phyloP scores from a whole-genome alignment of 2,797 vertebrate species.

The Semotilus atromaculatus region DNA sequence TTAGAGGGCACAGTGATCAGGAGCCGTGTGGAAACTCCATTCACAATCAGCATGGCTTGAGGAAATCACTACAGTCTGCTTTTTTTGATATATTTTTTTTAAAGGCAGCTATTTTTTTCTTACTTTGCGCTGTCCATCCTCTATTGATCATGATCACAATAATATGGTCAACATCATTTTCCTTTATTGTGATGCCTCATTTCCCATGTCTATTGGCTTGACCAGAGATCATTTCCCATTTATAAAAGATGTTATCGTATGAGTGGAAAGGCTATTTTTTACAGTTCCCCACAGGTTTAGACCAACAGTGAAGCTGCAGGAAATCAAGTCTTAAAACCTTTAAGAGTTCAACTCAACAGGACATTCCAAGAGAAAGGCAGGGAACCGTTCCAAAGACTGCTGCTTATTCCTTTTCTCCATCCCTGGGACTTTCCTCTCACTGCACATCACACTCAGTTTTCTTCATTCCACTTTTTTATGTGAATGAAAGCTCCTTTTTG shows the following conservation, averaged over 20 bases:
- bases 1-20: background rate
- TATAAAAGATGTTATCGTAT: conserved; percentile 32
- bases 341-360: conserved; percentile 19
- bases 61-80: background rate
- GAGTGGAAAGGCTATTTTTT: conserved; percentile 27
- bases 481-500: background rate
- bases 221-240: conserved; percentile 6
- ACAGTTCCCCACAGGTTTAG: conserved; percentile 15
- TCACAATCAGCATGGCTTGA: conserved; percentile 6
- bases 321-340: conserved; percentile 27
- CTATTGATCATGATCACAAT: conserved; percentile 21
- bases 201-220: conserved; percentile 30
- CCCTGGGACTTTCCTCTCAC: background rate
- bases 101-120: background rate
- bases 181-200: background rate
- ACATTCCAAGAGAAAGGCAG: background rate
- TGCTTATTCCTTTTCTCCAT: background rate
- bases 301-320: conserved; percentile 31
- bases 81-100: background rate
- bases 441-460: background rate
- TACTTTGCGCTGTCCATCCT: background rate
- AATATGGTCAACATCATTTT: conserved; percentile 24
- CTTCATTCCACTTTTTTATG: background rate
- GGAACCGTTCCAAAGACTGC: background rate
- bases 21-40: background rate